Conservation (phyloP, 2,113 vertebrate genomes). For the Xyliphius kryptos region DNA sequence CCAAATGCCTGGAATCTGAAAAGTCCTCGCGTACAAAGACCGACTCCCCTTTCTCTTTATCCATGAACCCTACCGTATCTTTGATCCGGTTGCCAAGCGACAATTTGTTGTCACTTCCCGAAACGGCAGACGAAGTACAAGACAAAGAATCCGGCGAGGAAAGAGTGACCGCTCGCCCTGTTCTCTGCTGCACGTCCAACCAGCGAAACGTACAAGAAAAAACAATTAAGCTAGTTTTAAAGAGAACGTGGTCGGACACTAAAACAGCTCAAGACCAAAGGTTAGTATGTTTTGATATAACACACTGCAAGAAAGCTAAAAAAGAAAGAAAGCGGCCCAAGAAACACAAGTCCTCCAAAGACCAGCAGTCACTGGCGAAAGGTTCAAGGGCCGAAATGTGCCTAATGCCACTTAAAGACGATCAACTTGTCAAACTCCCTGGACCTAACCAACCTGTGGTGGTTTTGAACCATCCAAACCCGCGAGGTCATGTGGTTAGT, state of each 20-base stretch:
- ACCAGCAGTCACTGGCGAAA: neutral
- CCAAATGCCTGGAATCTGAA: no score
- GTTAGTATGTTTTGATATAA: no score
- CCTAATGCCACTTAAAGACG: conserved; percentile 69
- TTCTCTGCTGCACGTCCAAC: conserved; percentile 44
- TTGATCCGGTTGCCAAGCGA: conserved; percentile 62
- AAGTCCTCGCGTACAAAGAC: neutral
- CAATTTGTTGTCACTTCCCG: conserved; percentile 24
- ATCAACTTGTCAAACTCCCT: conserved; percentile 80
- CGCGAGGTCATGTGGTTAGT: conserved; percentile 30
- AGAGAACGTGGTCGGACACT: conserved; percentile 48
- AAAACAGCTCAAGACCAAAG: no score
- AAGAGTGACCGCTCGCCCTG: conserved; percentile 33
- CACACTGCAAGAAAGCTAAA: conserved; percentile 25
- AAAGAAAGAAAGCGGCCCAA: conserved; percentile 44
- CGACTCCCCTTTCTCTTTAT: neutral
- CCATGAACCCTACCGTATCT: conserved; percentile 65
- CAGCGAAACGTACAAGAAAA: conserved; percentile 53
- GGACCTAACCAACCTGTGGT: conserved; percentile 88
- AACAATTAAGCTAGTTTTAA: conserved; percentile 55
- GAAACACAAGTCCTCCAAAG: conserved; percentile 42
- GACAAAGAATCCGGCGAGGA: conserved; percentile 18
- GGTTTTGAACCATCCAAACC: conserved; percentile 85
- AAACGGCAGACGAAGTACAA: conserved; percentile 33
- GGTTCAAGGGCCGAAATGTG: conserved; percentile 35